Percentiles rank a stretch among this genome's conserved stretches.
phyloP scores from a whole-genome alignment of 2,888 invertebrate species.

The Gastrophysa polygoni region DNA sequence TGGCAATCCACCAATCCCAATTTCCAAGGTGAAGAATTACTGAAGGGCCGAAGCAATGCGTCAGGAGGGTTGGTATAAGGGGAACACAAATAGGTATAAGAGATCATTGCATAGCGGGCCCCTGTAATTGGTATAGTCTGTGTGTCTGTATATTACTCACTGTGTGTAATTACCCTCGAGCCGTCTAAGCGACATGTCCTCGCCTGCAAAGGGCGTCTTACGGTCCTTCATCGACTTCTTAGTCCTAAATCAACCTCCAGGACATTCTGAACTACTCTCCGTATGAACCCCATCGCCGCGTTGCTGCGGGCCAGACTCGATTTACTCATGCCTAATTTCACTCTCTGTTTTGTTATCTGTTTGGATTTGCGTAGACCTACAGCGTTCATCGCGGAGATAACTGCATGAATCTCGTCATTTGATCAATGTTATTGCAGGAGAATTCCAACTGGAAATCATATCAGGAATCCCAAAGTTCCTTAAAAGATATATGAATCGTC shows the following conservation, averaged over 20 bases:
- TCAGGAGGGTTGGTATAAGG: constrained; percentile 34
- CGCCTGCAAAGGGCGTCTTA: constrained; percentile 54
- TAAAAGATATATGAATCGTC: no score
- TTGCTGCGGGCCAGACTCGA: constrained; percentile 44
- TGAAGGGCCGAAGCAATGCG: constrained; percentile 35
- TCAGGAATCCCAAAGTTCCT: no score
- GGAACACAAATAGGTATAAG: constrained; percentile 35
- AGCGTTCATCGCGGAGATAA: constrained; percentile 20
- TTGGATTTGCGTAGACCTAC: constrained; percentile 26
- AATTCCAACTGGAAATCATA: not conserved
- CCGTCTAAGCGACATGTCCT: constrained; percentile 58
- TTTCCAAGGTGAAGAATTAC: constrained; percentile 25
- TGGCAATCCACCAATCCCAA: constrained; percentile 8
- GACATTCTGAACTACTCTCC: constrained; percentile 53
- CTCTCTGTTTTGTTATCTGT: constrained; percentile 34
- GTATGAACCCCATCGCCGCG: constrained; percentile 41
- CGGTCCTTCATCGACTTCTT: constrained; percentile 46
- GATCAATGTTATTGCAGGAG: not conserved
- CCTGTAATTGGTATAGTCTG: constrained; percentile 56
- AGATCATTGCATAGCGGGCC: constrained; percentile 42
- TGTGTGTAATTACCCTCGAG: constrained; percentile 58
- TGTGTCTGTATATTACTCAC: constrained; percentile 55
- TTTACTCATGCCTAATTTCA: constrained; percentile 40
- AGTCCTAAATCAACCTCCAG: constrained; percentile 49
- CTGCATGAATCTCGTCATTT: not conserved